These are phyloP conservation scores for Zosterops borbonicus DNA, from an alignment of 2,113 vertebrate species.

Conservation along the genomic window DNA sequence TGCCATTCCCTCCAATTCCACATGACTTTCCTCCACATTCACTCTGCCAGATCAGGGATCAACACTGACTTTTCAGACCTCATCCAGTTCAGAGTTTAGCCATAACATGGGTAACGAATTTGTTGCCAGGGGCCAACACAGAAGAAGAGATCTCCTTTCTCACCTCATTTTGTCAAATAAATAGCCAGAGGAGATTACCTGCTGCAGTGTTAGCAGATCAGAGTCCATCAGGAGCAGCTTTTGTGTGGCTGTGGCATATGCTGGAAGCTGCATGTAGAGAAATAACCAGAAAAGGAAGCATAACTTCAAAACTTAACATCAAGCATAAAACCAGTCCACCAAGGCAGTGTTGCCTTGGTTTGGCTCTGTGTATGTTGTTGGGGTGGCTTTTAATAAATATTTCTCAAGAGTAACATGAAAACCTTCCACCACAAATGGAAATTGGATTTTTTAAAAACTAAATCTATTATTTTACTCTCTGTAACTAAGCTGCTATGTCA, in stretches of 20 bases:
- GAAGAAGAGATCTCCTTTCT: background rate
- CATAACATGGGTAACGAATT: background rate
- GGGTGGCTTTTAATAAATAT: background rate
- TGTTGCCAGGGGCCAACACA: background rate
- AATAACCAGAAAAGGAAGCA: background rate
- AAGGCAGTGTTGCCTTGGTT: background rate
- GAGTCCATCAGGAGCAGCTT: background rate
- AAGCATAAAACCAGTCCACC: background rate
- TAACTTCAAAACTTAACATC: background rate
- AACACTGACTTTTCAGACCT: background rate
- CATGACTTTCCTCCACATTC: background rate
- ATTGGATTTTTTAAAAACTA: background rate
- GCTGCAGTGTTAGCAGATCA: background rate
- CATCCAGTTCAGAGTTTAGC: background rate
- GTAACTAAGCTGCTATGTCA: background rate
- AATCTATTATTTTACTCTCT: background rate
- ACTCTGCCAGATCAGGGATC: background rate
- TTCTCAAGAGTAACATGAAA: background rate
- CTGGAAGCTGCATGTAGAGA: background rate
- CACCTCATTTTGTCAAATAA: background rate
- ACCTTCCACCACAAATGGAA: background rate
- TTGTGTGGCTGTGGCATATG: background rate
- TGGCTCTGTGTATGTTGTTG: fast-evolving
- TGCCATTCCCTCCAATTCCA: background rate
- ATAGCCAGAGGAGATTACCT: background rate